phyloP scores from a whole-genome alignment of 2,888 invertebrate genomes.

The Deilephila porcellus region DNA sequence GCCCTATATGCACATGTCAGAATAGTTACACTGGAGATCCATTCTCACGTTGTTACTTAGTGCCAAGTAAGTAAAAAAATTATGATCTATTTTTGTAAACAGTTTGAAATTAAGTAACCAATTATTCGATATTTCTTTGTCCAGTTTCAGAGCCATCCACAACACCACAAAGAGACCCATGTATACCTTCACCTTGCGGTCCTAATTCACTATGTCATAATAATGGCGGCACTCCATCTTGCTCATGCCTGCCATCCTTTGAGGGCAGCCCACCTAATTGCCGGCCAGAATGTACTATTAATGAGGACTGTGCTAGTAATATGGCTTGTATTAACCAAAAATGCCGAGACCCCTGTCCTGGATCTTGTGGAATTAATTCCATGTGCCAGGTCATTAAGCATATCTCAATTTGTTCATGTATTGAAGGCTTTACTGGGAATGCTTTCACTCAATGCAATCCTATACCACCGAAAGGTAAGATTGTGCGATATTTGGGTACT shows the following conservation, averaged over 20 bases:
- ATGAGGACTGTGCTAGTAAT: slow-evolving; percentile 87
- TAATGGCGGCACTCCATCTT: slow-evolving; percentile 83
- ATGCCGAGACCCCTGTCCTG: slow-evolving; percentile 89
- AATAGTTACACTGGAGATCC: slow-evolving; percentile 86
- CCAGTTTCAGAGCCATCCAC: slow-evolving; percentile 63
- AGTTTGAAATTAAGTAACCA: background rate
- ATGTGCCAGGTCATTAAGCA: slow-evolving; percentile 86
- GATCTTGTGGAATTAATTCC: slow-evolving; percentile 86
- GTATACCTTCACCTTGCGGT: slow-evolving; percentile 88
- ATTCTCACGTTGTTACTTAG: slow-evolving; percentile 86
- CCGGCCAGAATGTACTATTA: slow-evolving; percentile 87
- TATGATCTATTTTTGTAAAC: background rate
- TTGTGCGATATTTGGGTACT: background rate
- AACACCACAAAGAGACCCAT: slow-evolving; percentile 81
- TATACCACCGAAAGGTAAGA: slow-evolving; percentile 67
- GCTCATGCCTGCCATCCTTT: slow-evolving; percentile 86
- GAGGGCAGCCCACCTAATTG: slow-evolving; percentile 88
- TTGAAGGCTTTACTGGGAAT: slow-evolving; percentile 85
- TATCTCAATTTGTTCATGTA: slow-evolving; percentile 86
- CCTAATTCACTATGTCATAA: slow-evolving; percentile 86
- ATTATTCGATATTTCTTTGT: slow-evolving; percentile 31
- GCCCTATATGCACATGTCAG: slow-evolving; percentile 88
- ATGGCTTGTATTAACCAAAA: slow-evolving; percentile 88
- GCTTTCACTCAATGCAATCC: slow-evolving; percentile 84
- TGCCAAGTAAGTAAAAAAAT: slow-evolving; percentile 63